phyloP scores from a whole-genome alignment of 2,888 invertebrate species.

The Platycheirus rosarum region DNA sequence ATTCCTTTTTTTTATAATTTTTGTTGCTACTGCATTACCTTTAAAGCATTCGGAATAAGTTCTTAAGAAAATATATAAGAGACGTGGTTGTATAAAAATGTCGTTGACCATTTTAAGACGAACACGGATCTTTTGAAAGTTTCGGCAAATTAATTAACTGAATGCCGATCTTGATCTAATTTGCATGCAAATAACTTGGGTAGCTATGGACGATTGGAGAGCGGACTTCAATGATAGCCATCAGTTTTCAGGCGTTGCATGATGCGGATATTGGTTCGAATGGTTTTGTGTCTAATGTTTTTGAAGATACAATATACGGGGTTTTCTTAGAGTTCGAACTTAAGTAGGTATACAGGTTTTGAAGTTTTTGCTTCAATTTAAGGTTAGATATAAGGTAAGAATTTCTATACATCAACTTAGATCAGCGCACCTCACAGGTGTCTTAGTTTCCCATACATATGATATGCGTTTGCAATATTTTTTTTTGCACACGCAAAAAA shows the following conservation, averaged over 20 bases:
- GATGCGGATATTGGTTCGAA: no score
- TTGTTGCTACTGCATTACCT: constrained; percentile 19
- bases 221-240: constrained; percentile 19
- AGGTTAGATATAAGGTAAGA: no score
- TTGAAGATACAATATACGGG: no score
- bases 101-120: constrained; percentile 35
- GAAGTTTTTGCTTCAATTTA: no score
- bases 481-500: no score
- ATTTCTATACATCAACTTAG: no score
- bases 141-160: constrained; percentile 63
- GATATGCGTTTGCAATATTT: no score
- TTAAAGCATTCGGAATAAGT: constrained; percentile 22
- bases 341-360: no score
- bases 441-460: no score
- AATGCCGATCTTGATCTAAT: constrained; percentile 48
- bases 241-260: constrained; percentile 15
- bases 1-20: constrained; percentile 24
- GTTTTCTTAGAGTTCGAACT: no score
- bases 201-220: constrained; percentile 31
- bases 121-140: constrained; percentile 35
- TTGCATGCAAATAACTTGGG: constrained; percentile 52
- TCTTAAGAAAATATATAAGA: background rate
- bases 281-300: no score
- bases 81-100: constrained; percentile 4
- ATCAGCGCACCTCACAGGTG: no score